Conservation (phyloP, 2,797 vertebrate genomes). For the Tarsius wallacei region DNA sequence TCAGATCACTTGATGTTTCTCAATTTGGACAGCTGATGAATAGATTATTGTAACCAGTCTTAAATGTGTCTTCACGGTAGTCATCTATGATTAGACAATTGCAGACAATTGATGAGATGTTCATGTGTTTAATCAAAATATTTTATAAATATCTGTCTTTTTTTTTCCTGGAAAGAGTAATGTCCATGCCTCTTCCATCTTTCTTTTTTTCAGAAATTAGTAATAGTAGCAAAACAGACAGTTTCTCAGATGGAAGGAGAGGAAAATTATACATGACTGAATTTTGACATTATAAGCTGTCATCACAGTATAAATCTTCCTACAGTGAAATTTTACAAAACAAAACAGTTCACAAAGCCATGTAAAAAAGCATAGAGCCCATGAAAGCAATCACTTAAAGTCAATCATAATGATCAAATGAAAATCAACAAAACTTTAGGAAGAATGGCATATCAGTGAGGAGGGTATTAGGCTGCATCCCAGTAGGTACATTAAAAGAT, state of each 20-base stretch:
- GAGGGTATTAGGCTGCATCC: not conserved
- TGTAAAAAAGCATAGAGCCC: not conserved
- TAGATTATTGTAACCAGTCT: not conserved
- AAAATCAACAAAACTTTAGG: not conserved
- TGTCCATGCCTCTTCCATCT: not conserved
- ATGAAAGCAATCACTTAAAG: not conserved
- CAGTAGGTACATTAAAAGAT: not conserved
- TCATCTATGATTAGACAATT: not conserved
- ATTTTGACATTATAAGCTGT: conserved; percentile 22
- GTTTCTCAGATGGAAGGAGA: not conserved
- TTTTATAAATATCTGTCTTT: not conserved
- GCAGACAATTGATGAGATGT: not conserved
- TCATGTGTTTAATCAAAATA: not conserved
- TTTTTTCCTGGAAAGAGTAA: not conserved
- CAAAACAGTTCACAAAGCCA: not conserved
- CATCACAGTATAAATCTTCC: not conserved
- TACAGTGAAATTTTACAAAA: not conserved
- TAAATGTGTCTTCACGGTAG: not conserved
- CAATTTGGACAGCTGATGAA: not conserved
- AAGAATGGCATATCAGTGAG: not conserved
- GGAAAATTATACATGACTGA: not conserved
- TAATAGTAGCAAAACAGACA: not conserved
- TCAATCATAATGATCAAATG: not conserved
- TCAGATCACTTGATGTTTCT: not conserved
- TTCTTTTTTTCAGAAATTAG: not conserved